Evolutionary conservation across 2,797 vertebrate genomes (phyloP), one percentile per base, ranked within the genome.

Genomic region (Meda fulgida): DNA sequence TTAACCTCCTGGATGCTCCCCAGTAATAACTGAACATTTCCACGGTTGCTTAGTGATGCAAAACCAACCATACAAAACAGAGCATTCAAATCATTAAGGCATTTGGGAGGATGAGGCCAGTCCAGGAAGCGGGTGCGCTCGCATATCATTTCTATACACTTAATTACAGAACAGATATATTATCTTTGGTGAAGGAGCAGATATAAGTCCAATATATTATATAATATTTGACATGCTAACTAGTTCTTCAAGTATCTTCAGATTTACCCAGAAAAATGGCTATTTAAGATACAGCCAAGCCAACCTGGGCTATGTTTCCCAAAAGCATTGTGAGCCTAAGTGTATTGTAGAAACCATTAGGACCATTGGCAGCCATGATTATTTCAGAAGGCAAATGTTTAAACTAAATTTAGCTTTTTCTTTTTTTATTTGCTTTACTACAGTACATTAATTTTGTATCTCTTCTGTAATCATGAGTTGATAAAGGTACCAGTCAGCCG

Each of bases 1-100:
- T 92, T 92, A 92, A 92, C 90, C 91, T 93, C 80, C 84, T 90
- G 89, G 88, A 92, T 77, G n/a, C 29, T 55, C 85, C 88, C 85
- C 91, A 91, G 87, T 79, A 90, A 81, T 89, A 89, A 91, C 81
- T 63, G 85, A 92, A 87, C 69, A 58, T 88, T 89, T 90, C 88
- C 89, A 48, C 73, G 72, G 92, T 94, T 93, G 92, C 92, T 89
- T 87, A 90, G 93, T 43, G 11, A 94, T 90, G 85, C 88, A 89
- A 83, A 80, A 89, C 85, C 80, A 79, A 86, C 83, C 29, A 77
- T 73, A 81, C 90, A 89, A 91, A 93, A 92, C 89, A 91, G 86
- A 89, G n/a, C 36, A 19, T 73, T 43, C 86, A 81, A 83, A 92
- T 91, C 89, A 89, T 65, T 85, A 81, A 63, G 10, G 16, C 72